phyloP scores from a whole-genome alignment of 2,797 vertebrate species.

The Myripristis murdjan region DNA sequence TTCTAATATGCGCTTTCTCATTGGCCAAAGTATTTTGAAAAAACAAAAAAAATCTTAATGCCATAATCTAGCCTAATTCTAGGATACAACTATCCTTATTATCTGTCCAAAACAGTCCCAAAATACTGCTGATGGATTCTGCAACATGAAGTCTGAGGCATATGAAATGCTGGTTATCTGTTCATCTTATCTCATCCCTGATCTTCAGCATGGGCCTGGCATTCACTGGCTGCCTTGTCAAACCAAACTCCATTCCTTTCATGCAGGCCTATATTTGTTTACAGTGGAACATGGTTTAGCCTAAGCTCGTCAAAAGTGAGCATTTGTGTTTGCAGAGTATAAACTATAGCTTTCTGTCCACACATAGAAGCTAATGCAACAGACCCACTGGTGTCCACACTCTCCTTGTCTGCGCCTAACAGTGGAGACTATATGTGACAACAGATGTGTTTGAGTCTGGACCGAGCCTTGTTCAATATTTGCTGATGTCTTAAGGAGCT shows the following conservation, averaged over 20 bases:
- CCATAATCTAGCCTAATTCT: conserved; percentile 75
- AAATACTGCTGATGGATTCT: conserved; percentile 71
- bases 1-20: conserved; percentile 52
- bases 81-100: conserved; percentile 59
- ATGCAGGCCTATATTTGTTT: conserved; percentile 70
- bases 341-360: conserved; percentile 78
- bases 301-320: conserved; percentile 74
- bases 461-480: conserved; percentile 82
- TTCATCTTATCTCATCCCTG: conserved; percentile 58
- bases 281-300: conserved; percentile 74
- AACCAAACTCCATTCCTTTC: conserved; percentile 57
- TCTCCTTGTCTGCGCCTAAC: conserved; percentile 46
- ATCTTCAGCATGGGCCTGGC: conserved; percentile 66
- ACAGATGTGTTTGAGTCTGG: conserved; percentile 84
- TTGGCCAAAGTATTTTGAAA: conserved; percentile 56
- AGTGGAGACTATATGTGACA: conserved; percentile 73
- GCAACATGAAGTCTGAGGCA: conserved; percentile 68
- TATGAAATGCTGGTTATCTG: conserved; percentile 75
- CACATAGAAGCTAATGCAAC: conserved; percentile 71
- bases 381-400: conserved; percentile 67
- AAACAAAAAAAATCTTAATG: conserved; percentile 54
- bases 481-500: conserved; percentile 81
- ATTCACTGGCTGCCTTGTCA: conserved; percentile 50
- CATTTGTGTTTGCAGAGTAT: conserved; percentile 79
- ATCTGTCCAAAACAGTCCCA: conserved; percentile 65